A percentile compares a stretch with the other conserved stretches of the same genome.
Evolutionary conservation across 2,888 invertebrate species (phyloP).

Genomic region (Sarcophaga subvicina): DNA sequence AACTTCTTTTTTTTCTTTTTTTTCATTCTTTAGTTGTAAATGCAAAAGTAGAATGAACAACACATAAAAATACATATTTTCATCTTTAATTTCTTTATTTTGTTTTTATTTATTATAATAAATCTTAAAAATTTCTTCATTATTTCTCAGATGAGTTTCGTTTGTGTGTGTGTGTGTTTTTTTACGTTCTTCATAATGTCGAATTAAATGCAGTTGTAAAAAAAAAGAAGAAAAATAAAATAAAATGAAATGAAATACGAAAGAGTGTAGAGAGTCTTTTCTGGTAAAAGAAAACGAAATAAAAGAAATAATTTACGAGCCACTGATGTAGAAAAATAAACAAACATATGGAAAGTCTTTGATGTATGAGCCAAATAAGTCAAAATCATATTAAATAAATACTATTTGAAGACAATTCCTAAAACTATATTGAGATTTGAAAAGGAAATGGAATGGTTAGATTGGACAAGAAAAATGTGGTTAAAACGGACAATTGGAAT

Average conservation of each 20-base stretch:
- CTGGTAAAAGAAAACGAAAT: not conserved
- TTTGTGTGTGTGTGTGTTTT: not conserved
- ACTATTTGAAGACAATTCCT: not conserved
- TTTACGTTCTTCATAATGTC: not conserved
- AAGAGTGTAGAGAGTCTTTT: not conserved
- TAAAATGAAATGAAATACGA: not conserved
- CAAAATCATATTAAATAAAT: conserved; percentile 46
- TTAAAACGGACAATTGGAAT: conserved; percentile 9
- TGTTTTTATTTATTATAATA: conserved; percentile 42
- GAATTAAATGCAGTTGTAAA: conserved; percentile 37
- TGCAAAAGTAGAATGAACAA: conserved; percentile 29
- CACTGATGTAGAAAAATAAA: conserved; percentile 41
- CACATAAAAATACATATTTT: conserved; percentile 34
- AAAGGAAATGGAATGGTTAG: not conserved
- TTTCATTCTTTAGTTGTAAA: conserved; percentile 21
- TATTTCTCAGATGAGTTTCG: not conserved
- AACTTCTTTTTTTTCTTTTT: not conserved
- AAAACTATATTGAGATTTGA: not conserved
- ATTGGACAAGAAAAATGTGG: not conserved
- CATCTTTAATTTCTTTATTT: conserved; percentile 22
- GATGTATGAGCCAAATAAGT: conserved; percentile 63
- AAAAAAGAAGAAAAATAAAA: conserved; percentile 3
- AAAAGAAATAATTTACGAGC: conserved; percentile 35
- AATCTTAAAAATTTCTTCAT: conserved; percentile 53
- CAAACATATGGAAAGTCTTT: conserved; percentile 51